Percentiles rank a stretch among this genome's conserved stretches.
phyloP scores from a whole-genome alignment of 2,113 vertebrate species.

The Rhegmatorhina hoffmannsi region DNA sequence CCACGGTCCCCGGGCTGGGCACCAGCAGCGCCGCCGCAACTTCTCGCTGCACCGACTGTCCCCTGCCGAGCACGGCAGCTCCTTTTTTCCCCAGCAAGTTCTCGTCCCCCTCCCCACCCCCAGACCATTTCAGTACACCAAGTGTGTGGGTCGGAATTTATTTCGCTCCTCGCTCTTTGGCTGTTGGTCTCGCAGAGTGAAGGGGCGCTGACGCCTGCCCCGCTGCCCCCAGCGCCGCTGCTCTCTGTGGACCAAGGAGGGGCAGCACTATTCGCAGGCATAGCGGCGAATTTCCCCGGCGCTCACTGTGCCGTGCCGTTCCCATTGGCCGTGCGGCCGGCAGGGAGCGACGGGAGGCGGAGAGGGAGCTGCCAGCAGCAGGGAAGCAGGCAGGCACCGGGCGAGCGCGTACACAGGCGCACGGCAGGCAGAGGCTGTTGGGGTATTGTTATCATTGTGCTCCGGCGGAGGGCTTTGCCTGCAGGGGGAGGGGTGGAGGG shows the following conservation, averaged over 20 bases:
- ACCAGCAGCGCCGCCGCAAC: not conserved
- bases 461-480: slow-evolving; percentile 40
- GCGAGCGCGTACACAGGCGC: not conserved
- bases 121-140: not conserved
- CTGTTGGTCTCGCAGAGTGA: not conserved
- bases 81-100: slow-evolving; percentile 31
- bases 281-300: not conserved
- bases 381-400: slow-evolving; percentile 34
- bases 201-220: not conserved
- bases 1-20: not conserved
- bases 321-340: slow-evolving; percentile 70
- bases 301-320: not conserved
- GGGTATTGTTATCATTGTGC: slow-evolving; percentile 59
- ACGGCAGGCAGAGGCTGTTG: slow-evolving; percentile 37
- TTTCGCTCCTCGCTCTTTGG: not conserved
- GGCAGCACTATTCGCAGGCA: not conserved
- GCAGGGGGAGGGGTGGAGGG: slow-evolving; percentile 48
- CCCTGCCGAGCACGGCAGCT: not conserved
- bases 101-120: not conserved
- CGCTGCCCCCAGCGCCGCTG: not conserved
- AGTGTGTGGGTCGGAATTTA: not conserved
- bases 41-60: not conserved
- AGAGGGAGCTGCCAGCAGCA: slow-evolving; percentile 34
- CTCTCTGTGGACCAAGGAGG: not conserved
- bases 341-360: slow-evolving; percentile 57